Evolutionary conservation across 2,797 vertebrate genomes (phyloP).

Genomic region (Fistularia tabacaria): DNA sequence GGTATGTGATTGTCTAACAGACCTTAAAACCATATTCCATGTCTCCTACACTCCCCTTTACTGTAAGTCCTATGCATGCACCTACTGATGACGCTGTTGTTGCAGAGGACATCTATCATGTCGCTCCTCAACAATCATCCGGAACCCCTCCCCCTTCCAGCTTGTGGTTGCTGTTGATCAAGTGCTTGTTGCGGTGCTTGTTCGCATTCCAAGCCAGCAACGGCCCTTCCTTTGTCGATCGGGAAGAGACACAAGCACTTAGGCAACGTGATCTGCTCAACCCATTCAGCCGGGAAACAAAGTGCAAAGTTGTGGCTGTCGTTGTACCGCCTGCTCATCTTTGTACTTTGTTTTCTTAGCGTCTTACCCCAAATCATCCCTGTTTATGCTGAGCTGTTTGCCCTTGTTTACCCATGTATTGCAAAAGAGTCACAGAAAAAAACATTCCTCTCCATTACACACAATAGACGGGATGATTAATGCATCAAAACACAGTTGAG

Average conservation of each 20-base stretch:
- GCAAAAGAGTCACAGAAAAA: constrained; percentile 3
- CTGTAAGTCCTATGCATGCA: constrained; percentile 58
- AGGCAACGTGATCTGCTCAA: constrained; percentile 48
- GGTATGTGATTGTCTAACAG: constrained; percentile 85
- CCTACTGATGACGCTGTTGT: constrained; percentile 32
- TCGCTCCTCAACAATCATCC: constrained; percentile 33
- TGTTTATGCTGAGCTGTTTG: background rate
- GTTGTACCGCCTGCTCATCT: background rate
- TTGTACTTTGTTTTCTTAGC: constrained; percentile 21
- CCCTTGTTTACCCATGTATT: constrained; percentile 20
- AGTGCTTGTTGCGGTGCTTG: constrained; percentile 73
- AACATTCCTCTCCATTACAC: constrained; percentile 33
- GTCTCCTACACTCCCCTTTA: constrained; percentile 68
- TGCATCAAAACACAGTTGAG: too few species aligned
- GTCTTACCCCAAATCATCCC: constrained; percentile 9
- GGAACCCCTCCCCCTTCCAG: constrained; percentile 15
- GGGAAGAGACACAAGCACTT: constrained; percentile 73
- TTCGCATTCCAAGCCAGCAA: constrained; percentile 40
- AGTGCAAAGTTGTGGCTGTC: constrained; percentile 26
- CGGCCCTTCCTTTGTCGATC: constrained; percentile 45
- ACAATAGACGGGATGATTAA: constrained; percentile 30
- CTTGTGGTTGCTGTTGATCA: constrained; percentile 50
- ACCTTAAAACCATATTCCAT: constrained; percentile 67
- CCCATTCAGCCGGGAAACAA: constrained; percentile 52
- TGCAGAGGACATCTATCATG: constrained; percentile 41